Conservation (phyloP, 2,113 vertebrate species). For the Phocoena sinus region DNA sequence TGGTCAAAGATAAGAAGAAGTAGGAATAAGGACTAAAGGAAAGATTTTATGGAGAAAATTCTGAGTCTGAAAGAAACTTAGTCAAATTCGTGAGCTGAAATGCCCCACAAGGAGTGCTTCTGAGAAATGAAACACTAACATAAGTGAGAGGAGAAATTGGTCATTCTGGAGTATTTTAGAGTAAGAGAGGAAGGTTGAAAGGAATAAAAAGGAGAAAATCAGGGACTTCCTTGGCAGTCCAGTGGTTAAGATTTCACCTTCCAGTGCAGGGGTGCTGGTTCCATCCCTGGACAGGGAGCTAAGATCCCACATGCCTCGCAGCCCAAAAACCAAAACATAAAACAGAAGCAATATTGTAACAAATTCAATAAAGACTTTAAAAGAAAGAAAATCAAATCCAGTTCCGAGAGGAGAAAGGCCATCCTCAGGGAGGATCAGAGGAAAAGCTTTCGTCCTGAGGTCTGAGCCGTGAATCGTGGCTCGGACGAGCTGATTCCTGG, state of each 20-base stretch:
- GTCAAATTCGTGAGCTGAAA: not conserved
- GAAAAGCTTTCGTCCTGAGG: not conserved
- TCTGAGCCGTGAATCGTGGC: not conserved
- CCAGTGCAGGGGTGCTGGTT: too few species aligned
- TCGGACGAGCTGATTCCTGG: not conserved
- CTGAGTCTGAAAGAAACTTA: not conserved
- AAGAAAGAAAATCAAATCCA: not conserved
- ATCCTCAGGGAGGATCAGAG: rapidly evolving
- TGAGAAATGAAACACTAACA: not conserved
- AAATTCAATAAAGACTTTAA: too few species aligned
- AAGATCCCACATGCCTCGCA: too few species aligned
- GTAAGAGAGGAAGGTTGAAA: not conserved
- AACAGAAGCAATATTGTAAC: too few species aligned
- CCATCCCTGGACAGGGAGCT: too few species aligned
- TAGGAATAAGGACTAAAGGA: not conserved
- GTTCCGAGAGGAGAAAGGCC: not conserved
- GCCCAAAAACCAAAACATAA: too few species aligned
- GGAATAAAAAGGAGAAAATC: not conserved
- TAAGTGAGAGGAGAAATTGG: not conserved
- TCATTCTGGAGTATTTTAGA: not conserved
- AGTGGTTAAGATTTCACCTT: too few species aligned
- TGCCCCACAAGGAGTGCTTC: not conserved
- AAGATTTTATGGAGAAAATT: not conserved
- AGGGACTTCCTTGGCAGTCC: too few species aligned
- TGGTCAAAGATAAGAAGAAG: not conserved